A percentile compares a stretch with the other conserved stretches of the same genome.
Evolutionary conservation across 30 jellyfish, hydroid and myxozoan species (phyloP).

Genomic region (Aurelia aurita): DNA sequence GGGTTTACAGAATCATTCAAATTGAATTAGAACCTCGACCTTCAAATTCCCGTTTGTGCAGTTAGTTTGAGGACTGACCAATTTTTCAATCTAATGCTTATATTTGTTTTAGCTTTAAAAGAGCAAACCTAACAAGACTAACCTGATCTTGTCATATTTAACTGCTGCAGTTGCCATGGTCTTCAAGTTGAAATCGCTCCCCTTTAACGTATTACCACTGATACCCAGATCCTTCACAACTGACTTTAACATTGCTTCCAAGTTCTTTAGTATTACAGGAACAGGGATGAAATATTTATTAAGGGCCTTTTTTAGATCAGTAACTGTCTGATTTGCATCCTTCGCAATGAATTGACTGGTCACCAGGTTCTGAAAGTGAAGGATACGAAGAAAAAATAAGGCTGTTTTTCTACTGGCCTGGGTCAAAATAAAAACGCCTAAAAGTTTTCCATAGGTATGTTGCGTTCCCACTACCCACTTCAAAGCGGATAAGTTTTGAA

Average conservation of each 20-base stretch:
- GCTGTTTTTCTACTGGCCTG: too few relatives aligned
- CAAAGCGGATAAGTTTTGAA: too few relatives aligned
- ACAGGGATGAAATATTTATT: conserved; percentile 11
- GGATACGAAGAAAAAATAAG: too few relatives aligned
- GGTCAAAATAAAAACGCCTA: too few relatives aligned
- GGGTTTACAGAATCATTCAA: too few relatives aligned
- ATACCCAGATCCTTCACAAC: not conserved
- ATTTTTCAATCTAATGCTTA: too few relatives aligned
- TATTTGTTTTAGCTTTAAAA: too few relatives aligned
- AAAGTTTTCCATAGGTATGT: too few relatives aligned
- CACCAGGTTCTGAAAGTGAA: conserved; percentile 54
- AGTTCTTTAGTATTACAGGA: conserved; percentile 27
- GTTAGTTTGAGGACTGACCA: too few relatives aligned
- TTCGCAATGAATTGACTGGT: conserved; percentile 42
- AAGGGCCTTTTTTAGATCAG: conserved; percentile 36
- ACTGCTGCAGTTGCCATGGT: conserved; percentile 45
- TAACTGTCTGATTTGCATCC: conserved; percentile 61
- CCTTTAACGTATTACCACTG: conserved; percentile 57
- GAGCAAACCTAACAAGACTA: not conserved
- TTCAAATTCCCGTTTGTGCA: too few relatives aligned
- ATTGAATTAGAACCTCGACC: too few relatives aligned
- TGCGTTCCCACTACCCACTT: too few relatives aligned
- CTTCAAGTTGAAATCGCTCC: conserved; percentile 76
- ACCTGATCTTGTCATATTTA: conserved; percentile 82
- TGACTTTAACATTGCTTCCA: not conserved